Evolutionary conservation across 2,113 vertebrate species (phyloP).

Genomic region (Pogonocichla stellata): DNA sequence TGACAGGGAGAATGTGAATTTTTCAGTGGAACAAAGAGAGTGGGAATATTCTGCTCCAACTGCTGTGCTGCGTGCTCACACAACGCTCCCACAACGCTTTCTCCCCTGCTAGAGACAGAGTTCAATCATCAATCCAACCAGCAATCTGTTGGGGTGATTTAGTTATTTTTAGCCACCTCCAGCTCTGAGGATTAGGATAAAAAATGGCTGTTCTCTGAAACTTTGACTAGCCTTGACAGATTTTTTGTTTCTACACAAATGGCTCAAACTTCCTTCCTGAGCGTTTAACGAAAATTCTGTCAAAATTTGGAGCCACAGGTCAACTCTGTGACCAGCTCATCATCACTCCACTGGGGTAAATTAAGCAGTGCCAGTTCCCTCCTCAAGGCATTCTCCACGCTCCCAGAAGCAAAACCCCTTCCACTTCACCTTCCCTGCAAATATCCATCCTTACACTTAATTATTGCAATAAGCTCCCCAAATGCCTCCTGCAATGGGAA

Average conservation of each 20-base stretch:
- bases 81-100: not conserved
- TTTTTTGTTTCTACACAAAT: not conserved
- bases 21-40: conserved; percentile 7
- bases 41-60: not conserved
- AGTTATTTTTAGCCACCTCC: conserved; percentile 28
- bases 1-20: not conserved
- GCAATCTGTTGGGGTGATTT: conserved; percentile 47
- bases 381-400: not conserved
- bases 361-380: not conserved
- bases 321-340: not conserved
- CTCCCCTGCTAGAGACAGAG: not conserved
- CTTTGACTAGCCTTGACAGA: not conserved
- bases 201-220: not conserved
- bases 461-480: not conserved
- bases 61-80: not conserved
- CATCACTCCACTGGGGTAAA: not conserved
- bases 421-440: not conserved
- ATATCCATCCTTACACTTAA: not conserved
- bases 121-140: conserved; percentile 12
- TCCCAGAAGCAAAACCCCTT: not conserved
- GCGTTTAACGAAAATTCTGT: not conserved
- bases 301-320: not conserved
- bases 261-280: not conserved
- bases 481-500: not conserved
- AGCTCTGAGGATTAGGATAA: not conserved